Evolutionary conservation across 2,797 vertebrate genomes (phyloP), one percentile per base, ranked within the genome.

Genomic region (Novumbra hubbsi): DNA sequence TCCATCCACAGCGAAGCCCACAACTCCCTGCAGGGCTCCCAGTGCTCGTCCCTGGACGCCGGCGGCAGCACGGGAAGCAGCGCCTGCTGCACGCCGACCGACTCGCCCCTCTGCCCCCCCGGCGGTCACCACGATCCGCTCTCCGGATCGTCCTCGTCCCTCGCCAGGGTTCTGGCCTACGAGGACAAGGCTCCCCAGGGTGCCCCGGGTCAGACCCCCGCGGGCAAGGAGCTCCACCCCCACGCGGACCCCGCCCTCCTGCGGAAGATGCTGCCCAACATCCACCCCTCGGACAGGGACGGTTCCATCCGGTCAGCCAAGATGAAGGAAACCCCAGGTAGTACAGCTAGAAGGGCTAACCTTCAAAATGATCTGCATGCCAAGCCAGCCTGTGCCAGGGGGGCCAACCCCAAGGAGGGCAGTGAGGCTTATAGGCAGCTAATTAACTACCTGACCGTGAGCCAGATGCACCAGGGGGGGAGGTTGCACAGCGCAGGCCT

Each of bases 261-360:
- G n/a, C 93, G 96, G 81, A 94, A 96, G 93, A 94, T 95, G 48
- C 93, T 96, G 80, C 96, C 97, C 79, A 94, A 93, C n/a, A 93
- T 96, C 85, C 95, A 98, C 87, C 90, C 87, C 11, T 86, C 93
- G 16, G 96, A 98, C 21, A 93, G 95, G 82, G 94, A 95, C 62
- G 94, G 95, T 90, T 87, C 94, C 90, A 87, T 95, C 90, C 85
- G 94, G 90, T 81, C 94, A 88, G 76, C 95, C 90, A 98, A 97
- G 92, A 96, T 96, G 87, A 98, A 97, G 92, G 97, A 98, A 92
- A 94, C 93, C 79, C 93, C 96, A 95, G 95, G 95, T 94, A 93
- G 95, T 94, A 93, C 91, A 89, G 93, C 92, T 93, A 89, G 92
- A 90, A 92, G 88, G 88, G 84, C 84, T 79, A 15, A 63, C 77